A percentile compares a stretch with the other conserved stretches of the same genome.
Conservation (phyloP, 2,113 vertebrate genomes). For the Mormoops blainvillei region DNA sequence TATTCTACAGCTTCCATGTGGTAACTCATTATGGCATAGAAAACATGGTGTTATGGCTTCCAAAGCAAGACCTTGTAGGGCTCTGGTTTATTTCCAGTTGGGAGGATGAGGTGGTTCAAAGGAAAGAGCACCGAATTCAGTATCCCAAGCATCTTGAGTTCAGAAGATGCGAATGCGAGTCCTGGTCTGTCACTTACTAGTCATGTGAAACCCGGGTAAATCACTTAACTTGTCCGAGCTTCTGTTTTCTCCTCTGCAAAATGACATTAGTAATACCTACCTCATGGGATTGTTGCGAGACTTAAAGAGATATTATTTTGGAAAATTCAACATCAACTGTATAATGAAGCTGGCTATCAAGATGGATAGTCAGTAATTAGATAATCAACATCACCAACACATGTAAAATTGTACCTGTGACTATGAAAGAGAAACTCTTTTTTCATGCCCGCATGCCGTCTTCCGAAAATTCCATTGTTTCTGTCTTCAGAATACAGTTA, state of each 20-base stretch:
- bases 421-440: neutral
- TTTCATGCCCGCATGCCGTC: neutral
- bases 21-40: neutral
- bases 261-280: neutral
- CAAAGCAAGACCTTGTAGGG: neutral
- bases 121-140: neutral
- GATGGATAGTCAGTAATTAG: neutral
- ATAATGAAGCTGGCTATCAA: neutral
- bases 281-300: neutral
- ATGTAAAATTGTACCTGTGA: neutral
- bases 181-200: neutral
- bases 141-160: neutral
- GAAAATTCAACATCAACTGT: neutral
- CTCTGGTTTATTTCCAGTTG: neutral
- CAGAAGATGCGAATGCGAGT: neutral
- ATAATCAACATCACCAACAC: neutral
- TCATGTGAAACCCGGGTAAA: neutral
- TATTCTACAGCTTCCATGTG: neutral
- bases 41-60: neutral
- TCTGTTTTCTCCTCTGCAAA: neutral
- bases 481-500: neutral
- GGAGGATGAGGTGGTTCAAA: neutral
- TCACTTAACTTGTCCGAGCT: neutral
- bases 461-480: neutral
- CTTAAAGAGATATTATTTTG: neutral